A percentile compares a stretch with the other conserved stretches of the same genome.
These are phyloP conservation scores for Ataeniobius toweri DNA, from an alignment of 2,797 vertebrate species.

Conservation along the genomic window DNA sequence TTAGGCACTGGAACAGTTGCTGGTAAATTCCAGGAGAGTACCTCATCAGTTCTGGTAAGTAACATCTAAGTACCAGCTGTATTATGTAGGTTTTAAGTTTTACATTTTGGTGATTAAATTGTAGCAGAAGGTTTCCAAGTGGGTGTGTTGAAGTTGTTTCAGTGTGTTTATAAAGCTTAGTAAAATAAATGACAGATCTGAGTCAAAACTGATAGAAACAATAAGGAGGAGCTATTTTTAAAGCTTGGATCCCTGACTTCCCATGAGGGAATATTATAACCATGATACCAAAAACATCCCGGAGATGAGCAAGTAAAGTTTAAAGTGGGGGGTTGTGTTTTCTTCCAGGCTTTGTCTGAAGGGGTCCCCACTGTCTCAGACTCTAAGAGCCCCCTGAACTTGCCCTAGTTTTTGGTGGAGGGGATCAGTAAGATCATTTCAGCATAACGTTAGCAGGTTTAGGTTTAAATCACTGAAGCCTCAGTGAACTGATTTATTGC, in stretches of 20 bases:
- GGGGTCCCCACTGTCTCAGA: constrained; percentile 7
- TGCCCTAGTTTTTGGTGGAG: neutral
- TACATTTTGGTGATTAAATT: no score
- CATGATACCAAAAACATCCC: neutral
- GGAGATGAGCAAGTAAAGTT: neutral
- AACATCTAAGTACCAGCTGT: no score
- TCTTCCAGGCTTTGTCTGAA: constrained; percentile 6
- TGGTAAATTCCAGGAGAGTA: no score
- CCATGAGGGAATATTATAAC: neutral
- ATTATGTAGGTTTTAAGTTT: no score
- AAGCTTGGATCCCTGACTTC: neutral
- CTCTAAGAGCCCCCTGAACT: neutral
- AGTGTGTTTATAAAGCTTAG: neutral
- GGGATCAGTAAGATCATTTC: neutral
- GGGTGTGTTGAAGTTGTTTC: no score
- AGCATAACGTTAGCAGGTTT: neutral
- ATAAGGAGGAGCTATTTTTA: neutral
- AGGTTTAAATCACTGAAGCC: neutral
- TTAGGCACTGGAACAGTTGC: no score
- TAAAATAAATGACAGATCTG: neutral
- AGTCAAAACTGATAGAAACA: neutral
- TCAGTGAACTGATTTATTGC: neutral
- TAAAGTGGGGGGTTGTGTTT: neutral
- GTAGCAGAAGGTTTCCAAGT: no score
- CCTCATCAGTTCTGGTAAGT: no score